Base-by-base conservation (phyloP, 2,113 vertebrate genomes). In the Engraulis encrasicolus region DNA sequence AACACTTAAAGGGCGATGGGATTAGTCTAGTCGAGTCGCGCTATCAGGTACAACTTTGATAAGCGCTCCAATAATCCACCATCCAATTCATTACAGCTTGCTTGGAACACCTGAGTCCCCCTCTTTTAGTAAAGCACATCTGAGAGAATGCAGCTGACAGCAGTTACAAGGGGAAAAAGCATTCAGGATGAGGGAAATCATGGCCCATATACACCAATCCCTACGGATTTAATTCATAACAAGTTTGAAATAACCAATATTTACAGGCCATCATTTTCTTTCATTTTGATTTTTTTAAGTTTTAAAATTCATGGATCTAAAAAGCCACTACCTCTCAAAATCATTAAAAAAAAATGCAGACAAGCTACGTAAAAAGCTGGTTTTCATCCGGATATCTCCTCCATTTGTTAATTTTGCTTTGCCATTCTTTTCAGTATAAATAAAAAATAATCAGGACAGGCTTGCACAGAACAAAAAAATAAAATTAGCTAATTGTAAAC, bases 61-160 rank as follows among this genome's bases (percentile, higher is more conserved):
- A n/a, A 83, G 40, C 81, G 84, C 77, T 79, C 88, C 82, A 50
- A 79, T 37, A 71, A 49, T 80, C 6, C 27, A 74, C 5, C 12
- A 23, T 31, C 66, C 31, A 15, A 74, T 74, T 85, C 86, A 86
- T 83, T 87, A 80, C 83, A 83, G 66, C 66, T 74, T 14, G 4
- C 23, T 31, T 23, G 58, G 58, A 66, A 34, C 87, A 92, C 93
- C 94, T 90, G 93, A 94, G 94, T 91, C 93, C 90, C 90, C 88
- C 86, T 86, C 86, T 86, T 83, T 86, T 83, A 90, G 86, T 81
- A 83, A 89, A 81, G 84, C 80, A 88, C 87, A 82, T 54, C 34
- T n/a, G 54, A 74, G 88, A 37, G 40, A 85, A 88, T 50, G 3
- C 38, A 14, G 14, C 27, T 31, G 83, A 85, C 74, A 17, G 87